phyloP scores from a whole-genome alignment of 2,113 vertebrate species.

The Halcyon malimbica region DNA sequence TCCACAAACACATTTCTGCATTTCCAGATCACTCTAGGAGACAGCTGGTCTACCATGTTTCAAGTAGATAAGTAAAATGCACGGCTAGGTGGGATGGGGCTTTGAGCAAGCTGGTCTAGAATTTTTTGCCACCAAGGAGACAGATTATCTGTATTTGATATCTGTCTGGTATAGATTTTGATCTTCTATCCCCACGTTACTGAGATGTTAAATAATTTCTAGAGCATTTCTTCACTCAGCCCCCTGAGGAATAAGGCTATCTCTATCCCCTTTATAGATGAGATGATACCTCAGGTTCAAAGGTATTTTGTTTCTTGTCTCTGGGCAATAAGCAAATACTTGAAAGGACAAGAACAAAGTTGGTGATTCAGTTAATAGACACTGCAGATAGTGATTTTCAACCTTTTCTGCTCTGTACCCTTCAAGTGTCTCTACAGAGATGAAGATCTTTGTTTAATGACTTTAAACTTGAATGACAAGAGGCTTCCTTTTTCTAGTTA shows the following conservation, averaged over 20 bases:
- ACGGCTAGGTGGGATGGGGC: not conserved
- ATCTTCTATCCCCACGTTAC: not conserved
- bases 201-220: not conserved
- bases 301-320: not conserved
- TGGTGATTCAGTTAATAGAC: not conserved
- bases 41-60: not conserved
- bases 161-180: not conserved
- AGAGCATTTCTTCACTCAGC: not conserved
- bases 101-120: not conserved
- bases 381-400: not conserved
- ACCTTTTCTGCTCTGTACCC: not conserved
- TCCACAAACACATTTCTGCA: not conserved
- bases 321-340: not conserved
- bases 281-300: not conserved
- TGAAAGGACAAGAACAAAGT: not conserved
- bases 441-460: not conserved
- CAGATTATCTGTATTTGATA: not conserved
- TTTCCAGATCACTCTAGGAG: not conserved
- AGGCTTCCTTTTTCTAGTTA: not conserved
- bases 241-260: not conserved
- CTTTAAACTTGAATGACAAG: not conserved
- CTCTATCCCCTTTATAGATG: not conserved
- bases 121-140: not conserved
- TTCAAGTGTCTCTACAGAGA: not conserved
- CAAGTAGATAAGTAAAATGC: not conserved